Base-by-base conservation (phyloP, 2,113 vertebrate genomes). In the Cygnus buccinator region DNA sequence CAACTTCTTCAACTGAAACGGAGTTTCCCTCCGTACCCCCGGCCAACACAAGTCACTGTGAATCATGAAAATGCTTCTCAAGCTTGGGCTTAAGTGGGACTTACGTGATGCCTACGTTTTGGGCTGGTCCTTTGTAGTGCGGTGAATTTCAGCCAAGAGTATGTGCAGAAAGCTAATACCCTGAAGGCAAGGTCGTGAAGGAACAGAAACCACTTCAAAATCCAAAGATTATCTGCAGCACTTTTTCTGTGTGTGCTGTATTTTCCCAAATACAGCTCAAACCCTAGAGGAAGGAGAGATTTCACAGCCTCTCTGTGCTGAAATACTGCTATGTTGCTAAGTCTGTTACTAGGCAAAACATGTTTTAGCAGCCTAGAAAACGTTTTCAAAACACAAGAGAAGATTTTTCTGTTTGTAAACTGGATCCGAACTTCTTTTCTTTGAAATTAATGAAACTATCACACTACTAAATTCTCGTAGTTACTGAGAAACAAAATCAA, bases 331-430 rank as follows among this genome's bases (percentile, higher is more conserved):
- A 26, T 12, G 96, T 97, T 94, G 91, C 94, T 95, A 92, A 33
- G 91, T 63, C 87, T 94, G 96, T 96, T 94, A 95, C 96, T 25
- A 97, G 37, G 96, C 87, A 94, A 96, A 97, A 94, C 93, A 71
- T 59, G 81, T 89, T 92, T 93, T 35, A 93, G 80, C 88, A 95
- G 93, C 88, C 66, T 57, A 16, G 59, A 81, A 96, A 96, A 79
- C 92, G 35, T 79, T 68, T 58, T 57, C 74, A 72, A 72, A 97
- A 93, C 92, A 76, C 39, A 88, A n/a, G 92, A 82, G 92, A 29
- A 75, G 88, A 62, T 90, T 78, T 84, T 52, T 1, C 39, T 90
- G 70, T 93, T 95, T 95, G 92, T 68, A 88, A 94, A 94, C 88
- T 46, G 85, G 17, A 52, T 55, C 76, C 50, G 84, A 94, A 91